phyloP scores from a whole-genome alignment of 1,140 invertebrate species.

The Helicoverpa armigera region DNA sequence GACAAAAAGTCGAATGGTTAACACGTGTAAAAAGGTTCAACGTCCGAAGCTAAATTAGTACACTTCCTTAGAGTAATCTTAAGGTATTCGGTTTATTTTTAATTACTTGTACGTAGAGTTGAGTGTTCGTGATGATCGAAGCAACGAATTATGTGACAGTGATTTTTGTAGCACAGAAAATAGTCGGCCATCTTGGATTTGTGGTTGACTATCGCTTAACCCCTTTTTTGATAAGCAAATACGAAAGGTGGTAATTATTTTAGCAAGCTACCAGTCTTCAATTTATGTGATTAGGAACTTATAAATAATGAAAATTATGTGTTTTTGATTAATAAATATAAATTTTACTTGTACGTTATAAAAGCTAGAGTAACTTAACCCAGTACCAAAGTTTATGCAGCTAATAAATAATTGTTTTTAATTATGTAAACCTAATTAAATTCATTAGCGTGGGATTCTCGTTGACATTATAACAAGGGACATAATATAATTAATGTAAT shows the following conservation, averaged over 20 bases:
- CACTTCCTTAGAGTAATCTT: conserved; percentile 65
- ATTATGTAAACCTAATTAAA: too few species aligned
- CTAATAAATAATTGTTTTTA: too few species aligned
- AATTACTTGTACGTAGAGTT: conserved; percentile 69
- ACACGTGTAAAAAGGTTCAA: conserved; percentile 69
- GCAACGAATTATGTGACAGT: conserved; percentile 31
- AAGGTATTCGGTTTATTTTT: conserved; percentile 68
- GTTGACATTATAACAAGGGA: background rate
- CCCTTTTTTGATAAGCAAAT: background rate
- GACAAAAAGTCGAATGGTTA: conserved; percentile 53
- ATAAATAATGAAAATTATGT: too few species aligned
- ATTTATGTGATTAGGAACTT: too few species aligned
- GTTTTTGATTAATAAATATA: too few species aligned
- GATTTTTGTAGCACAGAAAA: background rate
- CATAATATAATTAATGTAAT: background rate
- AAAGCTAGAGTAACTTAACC: too few species aligned
- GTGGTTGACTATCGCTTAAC: background rate
- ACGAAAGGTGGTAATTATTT: too few species aligned
- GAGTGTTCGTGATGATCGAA: conserved; percentile 42
- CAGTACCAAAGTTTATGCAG: too few species aligned
- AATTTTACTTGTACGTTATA: too few species aligned
- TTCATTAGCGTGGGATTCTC: background rate
- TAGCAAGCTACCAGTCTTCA: too few species aligned
- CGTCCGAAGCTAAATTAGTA: conserved; percentile 72
- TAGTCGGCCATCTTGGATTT: background rate